Percentiles rank a stretch among this genome's conserved stretches.
These are phyloP conservation scores for Odontomachus brunneus DNA, from an alignment of 1,140 invertebrate species.

Conservation along the genomic window DNA sequence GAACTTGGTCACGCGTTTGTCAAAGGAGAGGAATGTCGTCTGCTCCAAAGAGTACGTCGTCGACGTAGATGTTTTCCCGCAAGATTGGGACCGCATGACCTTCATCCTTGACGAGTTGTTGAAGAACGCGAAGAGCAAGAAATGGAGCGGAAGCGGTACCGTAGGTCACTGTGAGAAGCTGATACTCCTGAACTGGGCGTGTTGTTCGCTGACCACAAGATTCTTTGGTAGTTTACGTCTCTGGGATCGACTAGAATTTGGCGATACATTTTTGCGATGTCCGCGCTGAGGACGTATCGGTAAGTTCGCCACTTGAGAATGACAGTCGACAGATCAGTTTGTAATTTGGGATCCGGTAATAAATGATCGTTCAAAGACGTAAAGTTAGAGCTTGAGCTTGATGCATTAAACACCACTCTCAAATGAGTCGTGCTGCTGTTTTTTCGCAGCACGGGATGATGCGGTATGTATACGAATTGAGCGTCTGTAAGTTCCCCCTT, in stretches of 20 bases:
- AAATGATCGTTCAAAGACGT: slow-evolving; percentile 44
- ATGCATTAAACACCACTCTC: slow-evolving; percentile 67
- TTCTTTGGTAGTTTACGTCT: slow-evolving; percentile 8
- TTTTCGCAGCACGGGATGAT: slow-evolving; percentile 46
- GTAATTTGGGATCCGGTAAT: too few species aligned
- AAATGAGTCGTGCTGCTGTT: slow-evolving; percentile 8
- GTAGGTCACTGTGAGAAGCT: too few species aligned
- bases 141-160: background rate
- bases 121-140: background rate
- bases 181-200: background rate
- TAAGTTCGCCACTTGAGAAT: slow-evolving; percentile 19
- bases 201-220: background rate
- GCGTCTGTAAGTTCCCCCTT: too few species aligned
- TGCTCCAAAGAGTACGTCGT: too few species aligned
- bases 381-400: background rate
- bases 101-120: background rate
- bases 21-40: background rate
- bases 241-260: slow-evolving; percentile 26
- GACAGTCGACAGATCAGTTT: background rate
- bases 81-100: background rate
- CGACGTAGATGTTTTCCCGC: too few species aligned
- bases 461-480: slow-evolving; percentile 52
- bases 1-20: background rate
- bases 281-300: background rate
- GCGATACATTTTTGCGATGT: too few species aligned